Evolutionary conservation across 2,797 vertebrate genomes (phyloP).

Genomic region (Hemitrygon akajei): DNA sequence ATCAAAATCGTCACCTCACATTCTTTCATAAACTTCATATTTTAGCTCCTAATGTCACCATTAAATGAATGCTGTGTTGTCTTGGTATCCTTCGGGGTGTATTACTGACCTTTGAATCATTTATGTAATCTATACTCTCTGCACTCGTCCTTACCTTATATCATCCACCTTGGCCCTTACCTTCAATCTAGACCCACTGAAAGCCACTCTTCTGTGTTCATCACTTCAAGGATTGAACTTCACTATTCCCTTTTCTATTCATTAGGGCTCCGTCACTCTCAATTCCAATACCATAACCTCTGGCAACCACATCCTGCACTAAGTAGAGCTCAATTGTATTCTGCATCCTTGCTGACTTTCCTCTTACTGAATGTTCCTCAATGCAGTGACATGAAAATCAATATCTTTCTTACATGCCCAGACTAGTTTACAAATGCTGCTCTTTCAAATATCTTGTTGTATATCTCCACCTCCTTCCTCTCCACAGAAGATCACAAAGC

Average conservation of each 20-base stretch:
- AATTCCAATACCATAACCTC: not conserved
- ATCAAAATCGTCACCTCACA: too few relatives aligned
- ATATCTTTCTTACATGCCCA: not conserved
- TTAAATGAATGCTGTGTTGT: not conserved
- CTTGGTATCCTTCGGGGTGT: not conserved
- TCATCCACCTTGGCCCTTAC: not conserved
- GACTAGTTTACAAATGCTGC: not conserved
- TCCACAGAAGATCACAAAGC: not conserved
- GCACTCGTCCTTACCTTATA: not conserved
- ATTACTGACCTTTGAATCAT: not conserved
- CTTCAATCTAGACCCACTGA: not conserved
- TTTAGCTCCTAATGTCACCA: not conserved
- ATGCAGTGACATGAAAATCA: not conserved
- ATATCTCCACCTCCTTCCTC: not conserved
- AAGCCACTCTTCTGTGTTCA: not conserved
- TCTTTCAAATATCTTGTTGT: not conserved
- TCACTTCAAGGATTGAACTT: not conserved
- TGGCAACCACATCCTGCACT: not conserved
- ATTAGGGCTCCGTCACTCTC: not conserved
- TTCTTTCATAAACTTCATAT: too few relatives aligned
- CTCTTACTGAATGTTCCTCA: not conserved
- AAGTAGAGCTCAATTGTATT: not conserved
- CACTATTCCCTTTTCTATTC: not conserved
- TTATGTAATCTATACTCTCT: not conserved
- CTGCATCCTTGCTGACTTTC: not conserved